Evolutionary conservation across 2,888 invertebrate species (phyloP).

Genomic region (Sericinus montela): DNA sequence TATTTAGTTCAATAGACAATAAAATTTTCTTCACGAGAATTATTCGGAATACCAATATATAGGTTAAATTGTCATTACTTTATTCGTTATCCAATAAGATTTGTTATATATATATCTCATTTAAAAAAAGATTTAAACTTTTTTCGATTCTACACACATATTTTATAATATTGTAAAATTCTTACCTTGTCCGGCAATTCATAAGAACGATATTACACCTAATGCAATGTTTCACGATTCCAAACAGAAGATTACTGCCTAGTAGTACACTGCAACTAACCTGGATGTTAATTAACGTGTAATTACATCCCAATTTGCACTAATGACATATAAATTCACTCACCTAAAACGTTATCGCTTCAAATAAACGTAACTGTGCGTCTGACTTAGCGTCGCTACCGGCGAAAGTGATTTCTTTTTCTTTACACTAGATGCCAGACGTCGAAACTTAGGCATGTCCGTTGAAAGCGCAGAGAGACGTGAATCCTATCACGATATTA

Average conservation of each 20-base stretch:
- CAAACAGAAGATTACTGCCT: conserved; percentile 15
- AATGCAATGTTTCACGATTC: conserved; percentile 6
- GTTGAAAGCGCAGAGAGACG: conserved; percentile 48
- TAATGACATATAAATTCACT: conserved; percentile 54
- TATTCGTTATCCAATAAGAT: too few species aligned
- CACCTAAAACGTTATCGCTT: conserved; percentile 77
- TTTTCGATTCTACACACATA: neutral
- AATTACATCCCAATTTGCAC: conserved; percentile 41
- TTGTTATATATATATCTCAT: too few species aligned
- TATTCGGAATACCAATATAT: too few species aligned
- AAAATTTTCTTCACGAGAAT: too few species aligned
- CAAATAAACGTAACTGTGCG: conserved; percentile 56
- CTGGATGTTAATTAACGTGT: conserved; percentile 33
- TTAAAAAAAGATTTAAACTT: too few species aligned
- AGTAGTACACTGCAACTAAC: conserved; percentile 22
- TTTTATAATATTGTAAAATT: neutral
- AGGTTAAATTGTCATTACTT: too few species aligned
- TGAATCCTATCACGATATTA: conserved; percentile 39
- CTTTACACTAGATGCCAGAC: conserved; percentile 69
- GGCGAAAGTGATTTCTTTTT: conserved; percentile 66
- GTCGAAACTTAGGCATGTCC: conserved; percentile 72
- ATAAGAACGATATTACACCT: neutral
- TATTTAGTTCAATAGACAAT: too few species aligned
- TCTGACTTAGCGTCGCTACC: conserved; percentile 47
- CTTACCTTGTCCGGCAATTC: conserved; percentile 15